Percentiles rank a stretch among this genome's conserved stretches.
Evolutionary conservation across 2,888 invertebrate species (phyloP).

Genomic region (Lepeophtheirus nordmannii): DNA sequence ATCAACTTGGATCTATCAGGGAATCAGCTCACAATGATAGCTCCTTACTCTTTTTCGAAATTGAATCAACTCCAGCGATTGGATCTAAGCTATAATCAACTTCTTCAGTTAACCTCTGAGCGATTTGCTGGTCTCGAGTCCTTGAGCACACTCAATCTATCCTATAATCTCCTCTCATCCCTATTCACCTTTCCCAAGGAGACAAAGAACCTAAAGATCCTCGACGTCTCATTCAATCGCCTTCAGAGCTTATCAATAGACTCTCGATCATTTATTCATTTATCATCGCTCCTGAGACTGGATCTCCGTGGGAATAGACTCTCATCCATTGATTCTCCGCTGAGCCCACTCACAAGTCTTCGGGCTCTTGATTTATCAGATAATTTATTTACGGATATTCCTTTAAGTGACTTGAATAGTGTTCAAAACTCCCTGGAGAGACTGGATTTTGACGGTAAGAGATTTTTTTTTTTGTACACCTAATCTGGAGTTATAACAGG

Average conservation of each 20-base stretch:
- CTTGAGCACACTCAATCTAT: slow-evolving; percentile 30
- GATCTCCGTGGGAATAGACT: slow-evolving; percentile 63
- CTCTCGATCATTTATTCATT: slow-evolving; percentile 47
- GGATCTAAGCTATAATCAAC: slow-evolving; percentile 70
- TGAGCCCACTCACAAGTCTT: slow-evolving; percentile 60
- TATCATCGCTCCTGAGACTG: slow-evolving; percentile 56
- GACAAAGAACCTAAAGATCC: slow-evolving; percentile 28
- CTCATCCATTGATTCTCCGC: slow-evolving; percentile 39
- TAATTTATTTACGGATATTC: slow-evolving; percentile 37
- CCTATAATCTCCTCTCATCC: slow-evolving; percentile 30
- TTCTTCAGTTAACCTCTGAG: slow-evolving; percentile 50
- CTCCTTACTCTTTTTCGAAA: slow-evolving; percentile 59
- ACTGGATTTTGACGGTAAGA: slow-evolving; percentile 17
- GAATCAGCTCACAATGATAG: slow-evolving; percentile 62
- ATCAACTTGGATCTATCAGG: slow-evolving; percentile 69
- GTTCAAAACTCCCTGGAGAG: slow-evolving; percentile 11
- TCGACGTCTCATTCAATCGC: slow-evolving; percentile 27
- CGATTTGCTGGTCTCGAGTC: slow-evolving; percentile 27
- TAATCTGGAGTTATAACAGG: no score
- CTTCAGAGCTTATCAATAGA: slow-evolving; percentile 46
- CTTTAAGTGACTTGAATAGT: not conserved
- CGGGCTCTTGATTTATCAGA: slow-evolving; percentile 64
- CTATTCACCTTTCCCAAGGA: slow-evolving; percentile 30
- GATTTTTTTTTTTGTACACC: no score
- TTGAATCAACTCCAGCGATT: slow-evolving; percentile 61